phyloP scores from a whole-genome alignment of 2,888 invertebrate genomes.

The Tachystola acroxantha region DNA sequence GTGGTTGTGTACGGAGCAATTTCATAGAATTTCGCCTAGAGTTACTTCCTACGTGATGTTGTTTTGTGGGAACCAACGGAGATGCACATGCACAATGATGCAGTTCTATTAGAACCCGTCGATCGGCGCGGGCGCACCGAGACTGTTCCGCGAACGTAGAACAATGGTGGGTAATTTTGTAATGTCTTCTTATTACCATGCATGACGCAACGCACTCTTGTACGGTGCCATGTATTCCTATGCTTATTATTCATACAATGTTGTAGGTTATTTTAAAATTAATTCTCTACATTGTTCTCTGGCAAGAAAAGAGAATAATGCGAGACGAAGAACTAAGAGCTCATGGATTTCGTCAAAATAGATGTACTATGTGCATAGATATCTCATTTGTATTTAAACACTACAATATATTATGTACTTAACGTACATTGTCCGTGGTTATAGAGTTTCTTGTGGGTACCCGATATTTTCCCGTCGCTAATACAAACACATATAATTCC shows the following conservation, averaged over 20 bases:
- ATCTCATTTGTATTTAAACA: no score
- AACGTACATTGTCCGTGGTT: no score
- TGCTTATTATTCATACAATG: slow-evolving; percentile 52
- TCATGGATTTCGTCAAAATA: no score
- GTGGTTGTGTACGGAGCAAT: slow-evolving; percentile 13
- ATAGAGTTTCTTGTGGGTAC: no score
- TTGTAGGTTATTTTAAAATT: slow-evolving; percentile 18
- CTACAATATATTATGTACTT: no score
- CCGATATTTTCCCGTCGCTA: no score
- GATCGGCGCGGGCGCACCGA: slow-evolving; percentile 46
- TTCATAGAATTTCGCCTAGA: slow-evolving; percentile 32
- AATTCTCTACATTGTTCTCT: neutral
- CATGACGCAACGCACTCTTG: slow-evolving; percentile 61
- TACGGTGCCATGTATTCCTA: slow-evolving; percentile 35
- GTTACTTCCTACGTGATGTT: slow-evolving; percentile 40
- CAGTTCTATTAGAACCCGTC: slow-evolving; percentile 51
- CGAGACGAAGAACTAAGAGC: slow-evolving; percentile 3
- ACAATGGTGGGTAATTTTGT: slow-evolving; percentile 75
- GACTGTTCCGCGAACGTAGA: slow-evolving; percentile 67
- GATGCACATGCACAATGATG: slow-evolving; percentile 50
- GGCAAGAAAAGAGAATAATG: no score
- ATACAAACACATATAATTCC: no score
- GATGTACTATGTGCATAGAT: no score
- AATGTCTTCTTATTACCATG: slow-evolving; percentile 70
- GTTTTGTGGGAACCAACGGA: slow-evolving; percentile 50